Evolutionary conservation across 2,888 invertebrate genomes (phyloP), one percentile per base, ranked within the genome.

Genomic region (Lepidonotus clava): DNA sequence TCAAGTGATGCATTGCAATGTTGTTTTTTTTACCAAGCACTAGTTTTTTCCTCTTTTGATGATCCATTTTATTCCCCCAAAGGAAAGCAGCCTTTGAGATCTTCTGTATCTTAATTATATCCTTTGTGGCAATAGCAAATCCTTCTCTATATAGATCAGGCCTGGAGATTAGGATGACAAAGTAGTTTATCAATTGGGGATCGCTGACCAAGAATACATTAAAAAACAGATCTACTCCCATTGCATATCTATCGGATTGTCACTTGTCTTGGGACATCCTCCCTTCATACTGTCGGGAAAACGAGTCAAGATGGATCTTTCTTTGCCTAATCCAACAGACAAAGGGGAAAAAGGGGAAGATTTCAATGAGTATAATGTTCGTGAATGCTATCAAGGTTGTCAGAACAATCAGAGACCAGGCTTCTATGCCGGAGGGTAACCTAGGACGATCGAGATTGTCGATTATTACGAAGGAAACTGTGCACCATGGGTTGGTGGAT

Each of bases 81-180:
- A 24, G 71, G 71, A 71, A 34, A 11, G 21, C 21, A 71, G 34
- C 71, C 34, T 14, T n/a, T 8, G 21, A n/a, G 56, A 46, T 18
- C 46, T 18, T 71, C 71, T 71, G 38, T 71, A 71, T 71, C 71
- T 71, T 71, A 71, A 71, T 71, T 71, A 71, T 71, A 71, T 71
- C 71, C 71, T 71, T 38, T 71, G 71, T 36, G 34, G 71, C 71
- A 71, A 34, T 71, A 14, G 36, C 71, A 38, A 38, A 4, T 8
- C 2, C 71, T 36, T 71, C 34, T 71, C 36, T 32, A 4, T 71
- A 34, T 34, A 71, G 71, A 71, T 71, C 14, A 1, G 36, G 36
- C 0, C n/a, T 18, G 36, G 38, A 71, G 71, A 71, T 71, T 34
- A 36, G 14, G 71, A 71, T 71, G 71, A 36, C 71, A 36, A 14